phyloP scores from a whole-genome alignment of 2,113 vertebrate genomes.

The Ceyx melanurus region DNA sequence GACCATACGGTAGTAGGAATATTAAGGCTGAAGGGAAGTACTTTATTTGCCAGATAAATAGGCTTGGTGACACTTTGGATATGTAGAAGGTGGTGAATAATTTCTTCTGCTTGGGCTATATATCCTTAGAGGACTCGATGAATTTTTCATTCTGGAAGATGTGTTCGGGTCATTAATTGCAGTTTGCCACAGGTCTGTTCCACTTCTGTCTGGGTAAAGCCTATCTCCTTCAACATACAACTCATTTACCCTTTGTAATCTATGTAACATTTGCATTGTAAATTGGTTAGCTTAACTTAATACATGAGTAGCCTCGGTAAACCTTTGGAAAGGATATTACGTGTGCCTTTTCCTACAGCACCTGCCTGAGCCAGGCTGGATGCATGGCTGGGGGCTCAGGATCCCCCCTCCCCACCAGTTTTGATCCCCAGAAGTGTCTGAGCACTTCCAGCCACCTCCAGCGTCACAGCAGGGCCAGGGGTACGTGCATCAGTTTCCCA shows the following conservation, averaged over 20 bases:
- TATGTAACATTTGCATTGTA: conserved; percentile 66
- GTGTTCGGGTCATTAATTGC: conserved; percentile 91
- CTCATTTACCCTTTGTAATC: conserved; percentile 64
- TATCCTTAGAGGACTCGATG: conserved; percentile 78
- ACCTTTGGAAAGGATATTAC: neutral
- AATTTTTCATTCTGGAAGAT: conserved; percentile 90
- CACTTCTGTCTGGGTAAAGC: conserved; percentile 85
- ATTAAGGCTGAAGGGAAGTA: conserved; percentile 58
- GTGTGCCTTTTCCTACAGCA: neutral
- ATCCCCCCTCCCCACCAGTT: fast-evolving
- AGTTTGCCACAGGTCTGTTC: conserved; percentile 86
- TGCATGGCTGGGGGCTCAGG: fast-evolving
- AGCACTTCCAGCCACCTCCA: neutral
- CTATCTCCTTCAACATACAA: conserved; percentile 75
- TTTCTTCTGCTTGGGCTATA: conserved; percentile 82
- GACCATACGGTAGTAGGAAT: conserved; percentile 31
- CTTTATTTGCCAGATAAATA: conserved; percentile 73
- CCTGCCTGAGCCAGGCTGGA: neutral
- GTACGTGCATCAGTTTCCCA: fast-evolving
- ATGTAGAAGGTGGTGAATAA: conserved; percentile 83
- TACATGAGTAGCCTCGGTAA: neutral
- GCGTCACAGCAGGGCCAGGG: neutral
- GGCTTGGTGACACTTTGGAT: conserved; percentile 66
- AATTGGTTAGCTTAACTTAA: conserved; percentile 60
- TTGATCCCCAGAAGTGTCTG: neutral